Evolutionary conservation across 1,140 invertebrate genomes (phyloP).

Genomic region (Sitodiplosis mosellana): DNA sequence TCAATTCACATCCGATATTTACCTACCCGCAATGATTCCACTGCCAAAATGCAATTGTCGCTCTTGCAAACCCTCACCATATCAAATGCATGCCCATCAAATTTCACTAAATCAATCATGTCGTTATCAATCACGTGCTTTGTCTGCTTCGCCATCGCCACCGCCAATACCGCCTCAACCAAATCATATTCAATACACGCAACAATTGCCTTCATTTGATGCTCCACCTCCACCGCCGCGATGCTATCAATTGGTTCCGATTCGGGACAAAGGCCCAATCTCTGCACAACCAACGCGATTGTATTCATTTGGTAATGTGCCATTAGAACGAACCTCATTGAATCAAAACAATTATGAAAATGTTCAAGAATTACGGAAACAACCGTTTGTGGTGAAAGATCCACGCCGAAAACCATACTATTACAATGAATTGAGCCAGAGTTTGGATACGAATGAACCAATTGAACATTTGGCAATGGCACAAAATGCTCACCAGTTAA

Average conservation of each 20-base stretch:
- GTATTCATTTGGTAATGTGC: slow-evolving; percentile 2
- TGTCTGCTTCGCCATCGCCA: slow-evolving; percentile 5
- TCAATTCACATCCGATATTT: slow-evolving; percentile 1
- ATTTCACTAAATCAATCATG: neutral
- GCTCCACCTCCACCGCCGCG: slow-evolving; percentile 7
- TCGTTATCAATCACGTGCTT: neutral
- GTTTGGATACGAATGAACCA: slow-evolving; percentile 8
- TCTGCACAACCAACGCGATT: slow-evolving; percentile 6
- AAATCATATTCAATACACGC: too few species aligned
- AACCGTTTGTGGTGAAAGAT: slow-evolving; percentile 7
- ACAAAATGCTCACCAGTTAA: neutral
- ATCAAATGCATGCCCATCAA: neutral
- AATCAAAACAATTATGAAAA: neutral
- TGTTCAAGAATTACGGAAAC: neutral
- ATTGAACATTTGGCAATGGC: neutral
- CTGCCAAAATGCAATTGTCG: neutral
- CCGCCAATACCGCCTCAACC: slow-evolving; percentile 16
- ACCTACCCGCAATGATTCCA: neutral
- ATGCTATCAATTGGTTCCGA: slow-evolving; percentile 13
- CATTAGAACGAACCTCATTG: neutral
- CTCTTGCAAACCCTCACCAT: neutral
- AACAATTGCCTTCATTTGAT: neutral
- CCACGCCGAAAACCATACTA: slow-evolving; percentile 21
- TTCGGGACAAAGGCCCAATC: slow-evolving; percentile 16
- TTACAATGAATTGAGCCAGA: slow-evolving; percentile 23